Evolutionary conservation across 2,888 invertebrate genomes (phyloP).

Genomic region (Cosmia pyralina): DNA sequence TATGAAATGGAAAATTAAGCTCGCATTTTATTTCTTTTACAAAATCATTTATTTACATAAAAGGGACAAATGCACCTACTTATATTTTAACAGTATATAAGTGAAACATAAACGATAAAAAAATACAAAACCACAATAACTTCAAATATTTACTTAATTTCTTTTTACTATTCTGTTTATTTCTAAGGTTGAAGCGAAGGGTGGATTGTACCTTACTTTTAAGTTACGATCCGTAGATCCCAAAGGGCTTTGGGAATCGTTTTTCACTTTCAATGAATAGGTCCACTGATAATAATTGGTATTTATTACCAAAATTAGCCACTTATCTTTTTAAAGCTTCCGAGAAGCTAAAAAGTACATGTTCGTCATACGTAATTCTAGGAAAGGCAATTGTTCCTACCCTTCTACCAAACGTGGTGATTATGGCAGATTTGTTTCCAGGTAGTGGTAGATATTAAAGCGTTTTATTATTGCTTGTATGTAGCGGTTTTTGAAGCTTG

Average conservation of each 20-base stretch:
- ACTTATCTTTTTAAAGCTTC: not conserved
- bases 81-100: slow-evolving; percentile 20
- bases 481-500: not conserved
- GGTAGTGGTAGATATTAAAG: not conserved
- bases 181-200: slow-evolving; percentile 23
- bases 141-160: slow-evolving; percentile 33
- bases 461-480: not conserved
- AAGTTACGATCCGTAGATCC: slow-evolving; percentile 40
- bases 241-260: slow-evolving; percentile 32
- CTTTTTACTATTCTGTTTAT: slow-evolving; percentile 30
- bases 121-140: slow-evolving; percentile 23
- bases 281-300: slow-evolving; percentile 41
- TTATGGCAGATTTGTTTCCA: not conserved
- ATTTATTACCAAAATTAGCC: slow-evolving; percentile 32
- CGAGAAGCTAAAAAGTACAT: not conserved
- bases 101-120: slow-evolving; percentile 21
- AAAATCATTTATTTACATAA: slow-evolving; percentile 1
- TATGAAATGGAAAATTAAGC: slow-evolving; percentile 23
- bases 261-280: slow-evolving; percentile 50
- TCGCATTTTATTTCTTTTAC: slow-evolving; percentile 24
- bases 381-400: not conserved
- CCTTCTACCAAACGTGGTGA: not conserved
- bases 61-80: slow-evolving; percentile 15
- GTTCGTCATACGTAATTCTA: not conserved
- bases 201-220: slow-evolving; percentile 39